Base-by-base conservation (phyloP, 2,888 invertebrate genomes). In the Apamea monoglypha region DNA sequence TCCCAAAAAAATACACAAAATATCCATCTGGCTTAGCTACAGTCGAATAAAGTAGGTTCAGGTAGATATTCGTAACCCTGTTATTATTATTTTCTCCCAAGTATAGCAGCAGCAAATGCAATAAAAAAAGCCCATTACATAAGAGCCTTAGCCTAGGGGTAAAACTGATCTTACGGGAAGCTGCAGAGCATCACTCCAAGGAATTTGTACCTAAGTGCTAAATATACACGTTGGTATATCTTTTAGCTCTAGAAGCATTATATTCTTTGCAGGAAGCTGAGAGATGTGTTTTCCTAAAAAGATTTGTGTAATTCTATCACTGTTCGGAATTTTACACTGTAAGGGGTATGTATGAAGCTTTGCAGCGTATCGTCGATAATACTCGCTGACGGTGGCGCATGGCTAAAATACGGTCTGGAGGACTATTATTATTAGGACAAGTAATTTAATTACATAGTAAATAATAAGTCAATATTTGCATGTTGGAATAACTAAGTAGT, bases 241-340 rank as follows among this genome's bases (percentile, higher is more conserved):
- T 80, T 61, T 67, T 74, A 82, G 61, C 80, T 53, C 44, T 40
- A 10, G 14, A 74, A n/a, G n/a, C 74, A 61, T 74, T 68, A 53
- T 14, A 44, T 50, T 44, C 10, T 53, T 6, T 21, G 8, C n/a
- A 70, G 32, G 70, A 79, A 63, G 53, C 63, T 21, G 25, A 32
- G 50, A 21, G 29, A 44, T 53, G 16, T 44, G n/a, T 32, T 79
- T 50, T 68, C 61, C 25, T 68, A 18, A 68, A 80, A 61, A 32
- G 29, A 63, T 61, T 80, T 44, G 25, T 61, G 32, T 44, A 40
- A 36, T n/a, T 50, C 3, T 64, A 25, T n/a, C 40, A 32, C 25
- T 53, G n/a, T 32, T 21, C 12, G 7, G 21, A 44, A 64, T 44
- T 68, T 56, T 21, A 40, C 21, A 32, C 53, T 3, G 1, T 12